Base-by-base conservation (phyloP, 1,140 invertebrate species). In the Drosophila murphyi region DNA sequence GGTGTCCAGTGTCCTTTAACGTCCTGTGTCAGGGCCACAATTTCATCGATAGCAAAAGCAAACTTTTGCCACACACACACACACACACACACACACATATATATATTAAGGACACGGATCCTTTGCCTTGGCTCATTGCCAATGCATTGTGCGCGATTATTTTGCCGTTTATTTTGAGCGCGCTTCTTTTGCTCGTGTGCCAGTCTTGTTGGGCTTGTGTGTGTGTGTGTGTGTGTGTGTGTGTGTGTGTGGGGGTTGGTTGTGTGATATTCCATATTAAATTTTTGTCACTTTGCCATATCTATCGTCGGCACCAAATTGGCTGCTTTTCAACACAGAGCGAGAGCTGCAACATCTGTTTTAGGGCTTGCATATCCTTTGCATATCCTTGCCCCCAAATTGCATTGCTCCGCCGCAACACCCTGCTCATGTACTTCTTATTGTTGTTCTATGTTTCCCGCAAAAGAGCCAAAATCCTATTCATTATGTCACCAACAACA, bases 101-200 rank as follows among this genome's bases (percentile, higher is more conserved):
- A 35, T 43, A 61, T 29, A 45, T 32, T 35, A 20, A 20, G 20
- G 20, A 20, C 28, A 37, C 4, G 39, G n/a, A 41, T 37, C 43
- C 55, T 50, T 56, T 52, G 34, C 54, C 47, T 78, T 91, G 88
- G 88, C 88, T 78, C 73, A 76, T 81, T 83, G 88, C 88, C 88
- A 91, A 91, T 91, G 78, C 88, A 91, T 89, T 91, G 83, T 91
- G 88, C 78, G 85, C 85, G 88, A 91, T 91, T 91, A 91, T 91
- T 91, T 81, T 85, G 78, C 83, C 88, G 83, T 91, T 88, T 91
- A 91, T 91, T 91, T 91, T 83, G 74, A 56, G 77, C 83, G 70
- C 72, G 35, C 73, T 90, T 79, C 70, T 76, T 74, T 63, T 70
- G 39, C 70, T 72, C 64, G 52, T 48, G 47, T 45, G 47, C n/a